Percentiles rank a stretch among this genome's conserved stretches.
These are phyloP conservation scores for Celastrina argiolus DNA, from an alignment of 2,888 invertebrate genomes.

Conservation along the genomic window DNA sequence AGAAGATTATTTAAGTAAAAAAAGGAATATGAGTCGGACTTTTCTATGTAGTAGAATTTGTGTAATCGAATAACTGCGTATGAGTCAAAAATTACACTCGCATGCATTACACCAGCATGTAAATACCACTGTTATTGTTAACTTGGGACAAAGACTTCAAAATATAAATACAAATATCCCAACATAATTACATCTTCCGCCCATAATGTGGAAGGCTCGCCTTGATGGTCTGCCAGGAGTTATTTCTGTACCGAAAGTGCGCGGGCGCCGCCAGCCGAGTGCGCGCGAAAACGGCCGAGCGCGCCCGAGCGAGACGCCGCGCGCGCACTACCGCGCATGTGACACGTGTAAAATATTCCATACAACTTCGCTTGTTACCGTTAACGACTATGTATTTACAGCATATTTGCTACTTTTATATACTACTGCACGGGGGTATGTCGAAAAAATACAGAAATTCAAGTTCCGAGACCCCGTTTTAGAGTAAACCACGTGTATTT, in stretches of 20 bases:
- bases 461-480: constrained; percentile 15
- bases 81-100: too few relatives aligned
- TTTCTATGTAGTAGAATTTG: too few relatives aligned
- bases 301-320: constrained; percentile 26
- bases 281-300: constrained; percentile 57
- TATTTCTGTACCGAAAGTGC: constrained; percentile 75
- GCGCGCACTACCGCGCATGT: constrained; percentile 50
- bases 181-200: constrained; percentile 40
- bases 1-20: too few relatives aligned
- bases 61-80: too few relatives aligned
- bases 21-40: too few relatives aligned
- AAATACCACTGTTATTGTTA: neutral
- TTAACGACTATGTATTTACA: neutral
- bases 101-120: too few relatives aligned
- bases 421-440: neutral
- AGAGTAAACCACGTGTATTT: constrained; percentile 17
- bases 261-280: constrained; percentile 54
- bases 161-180: neutral
- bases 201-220: constrained; percentile 73
- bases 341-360: constrained; percentile 29
- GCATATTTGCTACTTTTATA: neutral
- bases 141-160: too few relatives aligned
- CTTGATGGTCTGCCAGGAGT: constrained; percentile 75
- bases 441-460: neutral
- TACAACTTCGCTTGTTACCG: neutral